These are phyloP conservation scores for Calliopum simillimum DNA, from an alignment of 2,888 invertebrate genomes.

Conservation along the genomic window DNA sequence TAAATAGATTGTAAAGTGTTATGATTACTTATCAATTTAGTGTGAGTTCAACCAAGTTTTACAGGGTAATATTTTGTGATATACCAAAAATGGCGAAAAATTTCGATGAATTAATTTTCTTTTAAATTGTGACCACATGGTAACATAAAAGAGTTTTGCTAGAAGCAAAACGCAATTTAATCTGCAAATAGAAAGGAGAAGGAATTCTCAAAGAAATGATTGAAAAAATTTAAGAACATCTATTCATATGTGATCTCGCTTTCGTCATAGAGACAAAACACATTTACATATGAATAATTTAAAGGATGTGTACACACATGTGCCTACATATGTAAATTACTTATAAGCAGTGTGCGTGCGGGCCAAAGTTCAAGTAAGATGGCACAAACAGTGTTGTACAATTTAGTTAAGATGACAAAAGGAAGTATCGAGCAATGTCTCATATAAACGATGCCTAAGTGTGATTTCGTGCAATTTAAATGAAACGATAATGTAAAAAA, in stretches of 20 bases:
- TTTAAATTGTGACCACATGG: too few species aligned
- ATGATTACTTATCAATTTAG: too few species aligned
- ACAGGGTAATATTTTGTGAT: too few species aligned
- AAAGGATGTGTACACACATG: constrained; percentile 43
- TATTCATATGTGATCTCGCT: not conserved
- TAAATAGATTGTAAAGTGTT: too few species aligned
- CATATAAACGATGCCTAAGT: not conserved
- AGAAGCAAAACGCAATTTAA: not conserved
- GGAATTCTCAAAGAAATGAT: not conserved
- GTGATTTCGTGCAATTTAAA: too few species aligned
- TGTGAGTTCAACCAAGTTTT: too few species aligned
- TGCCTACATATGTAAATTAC: constrained; percentile 22
- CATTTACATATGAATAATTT: constrained; percentile 44
- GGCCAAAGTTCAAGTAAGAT: constrained; percentile 14
- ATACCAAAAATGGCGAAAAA: too few species aligned
- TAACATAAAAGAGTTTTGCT: too few species aligned
- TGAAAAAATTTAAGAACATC: constrained; percentile 7
- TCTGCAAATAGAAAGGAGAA: not conserved
- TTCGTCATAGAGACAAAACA: not conserved
- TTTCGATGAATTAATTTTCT: too few species aligned
- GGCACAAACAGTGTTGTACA: too few species aligned
- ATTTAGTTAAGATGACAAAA: not conserved
- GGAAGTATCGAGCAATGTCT: too few species aligned
- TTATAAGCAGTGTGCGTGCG: not conserved
- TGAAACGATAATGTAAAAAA: too few species aligned